Evolutionary conservation across 2,797 vertebrate genomes (phyloP), one percentile per base, ranked within the genome.

Genomic region (Meriones psammophilus): DNA sequence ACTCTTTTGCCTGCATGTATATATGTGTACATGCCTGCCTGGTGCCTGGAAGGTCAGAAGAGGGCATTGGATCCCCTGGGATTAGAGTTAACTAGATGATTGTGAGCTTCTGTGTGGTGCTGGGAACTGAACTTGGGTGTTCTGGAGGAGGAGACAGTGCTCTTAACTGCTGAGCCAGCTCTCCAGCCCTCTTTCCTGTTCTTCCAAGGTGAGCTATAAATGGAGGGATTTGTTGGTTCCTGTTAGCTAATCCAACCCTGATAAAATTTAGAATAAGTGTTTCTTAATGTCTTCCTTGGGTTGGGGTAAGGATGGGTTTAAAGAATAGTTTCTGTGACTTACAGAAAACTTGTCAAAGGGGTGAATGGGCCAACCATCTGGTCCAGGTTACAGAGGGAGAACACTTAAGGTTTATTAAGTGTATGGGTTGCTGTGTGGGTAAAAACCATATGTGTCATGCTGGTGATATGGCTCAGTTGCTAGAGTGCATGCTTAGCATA

Each of bases 121-220:
- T 66, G 12, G 42, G 84, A 54, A 88, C 58, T 87, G 92, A 92
- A 73, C 68, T 18, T 18, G 56, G 56, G 56, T 58, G 14, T 24
- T 36, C 71, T 73, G 71, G 71, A 73, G 39, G 36, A 73, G 36
- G 18, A 73, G n/a, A 39, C 20, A 73, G 71, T 73, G n/a, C 36
- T 74, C 73, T 69, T 69, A 69, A 69, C 68, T n/a, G 17, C 68
- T 54, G 76, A 78, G 24, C 76, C 14, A 54, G 15, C 28, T 30
- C 46, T 78, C 28, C 17, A 78, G 76, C 76, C 30, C 28, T 86
- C 6, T 91, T 18, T 33, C 78, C 46, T 62, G 18, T 77, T 79
- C 69, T 96, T 86, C 93, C n/a, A 92, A 2, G 28, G 13, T 94
- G 96, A 84, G 36, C 73, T 88, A 39, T 95, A n/a, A 91, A 39